A percentile compares a stretch with the other conserved stretches of the same genome.
Evolutionary conservation across 23 tunicate genomes (phyloP).

Genomic region (Corella eumyota): DNA sequence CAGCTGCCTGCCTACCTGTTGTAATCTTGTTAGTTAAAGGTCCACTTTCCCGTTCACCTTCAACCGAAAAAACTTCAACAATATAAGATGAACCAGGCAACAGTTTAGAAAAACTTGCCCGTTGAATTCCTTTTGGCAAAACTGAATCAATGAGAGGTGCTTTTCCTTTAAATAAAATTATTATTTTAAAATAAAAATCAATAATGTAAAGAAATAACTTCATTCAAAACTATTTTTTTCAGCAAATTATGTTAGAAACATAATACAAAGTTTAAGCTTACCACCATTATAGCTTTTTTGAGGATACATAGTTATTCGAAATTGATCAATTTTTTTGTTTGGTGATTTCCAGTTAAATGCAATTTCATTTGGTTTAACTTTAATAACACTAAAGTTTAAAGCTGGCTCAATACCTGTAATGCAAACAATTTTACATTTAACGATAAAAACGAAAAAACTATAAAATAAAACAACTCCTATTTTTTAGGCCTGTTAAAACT

Average conservation of each 20-base stretch:
- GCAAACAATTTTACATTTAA: neutral
- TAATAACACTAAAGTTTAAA: neutral
- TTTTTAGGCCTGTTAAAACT: neutral
- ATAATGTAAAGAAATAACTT: neutral
- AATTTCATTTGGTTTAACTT: neutral
- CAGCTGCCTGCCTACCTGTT: neutral
- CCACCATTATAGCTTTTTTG: neutral
- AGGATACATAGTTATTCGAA: slow-evolving; percentile 1
- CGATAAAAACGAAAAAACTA: neutral
- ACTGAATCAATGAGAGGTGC: neutral
- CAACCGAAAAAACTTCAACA: slow-evolving; percentile 7
- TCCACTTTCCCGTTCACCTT: slow-evolving; percentile 10
- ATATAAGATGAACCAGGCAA: slow-evolving; percentile 11
- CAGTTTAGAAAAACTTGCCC: slow-evolving; percentile 8
- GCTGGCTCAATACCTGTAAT: slow-evolving; percentile 17
- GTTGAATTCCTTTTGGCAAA: neutral
- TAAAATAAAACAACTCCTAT: neutral
- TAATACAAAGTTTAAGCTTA: neutral
- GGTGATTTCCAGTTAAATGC: slow-evolving; percentile 12
- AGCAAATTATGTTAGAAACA: too few species aligned
- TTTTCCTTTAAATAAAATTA: neutral
- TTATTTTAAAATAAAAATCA: neutral
- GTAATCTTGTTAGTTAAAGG: neutral
- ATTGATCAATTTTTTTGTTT: slow-evolving; percentile 5
- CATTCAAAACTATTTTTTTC: too few species aligned